These are phyloP conservation scores for Malachius bipustulatus DNA, from an alignment of 2,888 invertebrate genomes.

Conservation along the genomic window DNA sequence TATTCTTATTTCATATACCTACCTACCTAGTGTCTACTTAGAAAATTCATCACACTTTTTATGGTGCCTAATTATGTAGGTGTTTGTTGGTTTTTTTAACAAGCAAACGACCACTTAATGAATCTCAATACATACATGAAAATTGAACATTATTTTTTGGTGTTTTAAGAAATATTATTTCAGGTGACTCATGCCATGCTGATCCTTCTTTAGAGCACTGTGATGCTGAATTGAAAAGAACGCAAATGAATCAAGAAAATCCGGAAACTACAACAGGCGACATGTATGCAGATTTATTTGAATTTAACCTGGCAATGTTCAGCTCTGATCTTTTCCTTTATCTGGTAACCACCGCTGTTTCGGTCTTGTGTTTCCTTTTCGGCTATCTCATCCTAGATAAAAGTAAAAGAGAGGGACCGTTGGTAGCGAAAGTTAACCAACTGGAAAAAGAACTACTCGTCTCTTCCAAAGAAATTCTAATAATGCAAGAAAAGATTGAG, in stretches of 20 bases:
- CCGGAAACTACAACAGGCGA: neutral
- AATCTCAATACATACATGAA: no score
- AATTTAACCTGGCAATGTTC: conserved; percentile 17
- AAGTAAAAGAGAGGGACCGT: conserved; percentile 54
- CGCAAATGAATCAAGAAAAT: no score
- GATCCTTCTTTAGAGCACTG: conserved; percentile 9
- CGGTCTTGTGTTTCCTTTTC: conserved; percentile 59
- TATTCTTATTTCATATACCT: no score
- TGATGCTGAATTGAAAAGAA: no score
- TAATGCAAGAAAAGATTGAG: conserved; percentile 44
- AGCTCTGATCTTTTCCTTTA: conserved; percentile 25
- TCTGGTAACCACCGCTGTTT: conserved; percentile 48
- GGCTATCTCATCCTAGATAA: conserved; percentile 71
- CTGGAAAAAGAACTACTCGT: conserved; percentile 50
- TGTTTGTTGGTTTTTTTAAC: no score
- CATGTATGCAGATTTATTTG: no score
- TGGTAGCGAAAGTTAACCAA: conserved; percentile 56
- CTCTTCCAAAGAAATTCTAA: conserved; percentile 50
- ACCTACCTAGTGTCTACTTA: no score
- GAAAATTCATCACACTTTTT: no score
- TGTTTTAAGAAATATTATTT: no score
- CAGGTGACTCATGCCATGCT: conserved; percentile 12
- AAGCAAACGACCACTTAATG: no score
- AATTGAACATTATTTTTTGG: no score
- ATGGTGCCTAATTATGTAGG: no score